A percentile compares a stretch with the other conserved stretches of the same genome.
These are phyloP conservation scores for Centroberyx gerrardi DNA, from an alignment of 2,797 vertebrate genomes.

Conservation along the genomic window DNA sequence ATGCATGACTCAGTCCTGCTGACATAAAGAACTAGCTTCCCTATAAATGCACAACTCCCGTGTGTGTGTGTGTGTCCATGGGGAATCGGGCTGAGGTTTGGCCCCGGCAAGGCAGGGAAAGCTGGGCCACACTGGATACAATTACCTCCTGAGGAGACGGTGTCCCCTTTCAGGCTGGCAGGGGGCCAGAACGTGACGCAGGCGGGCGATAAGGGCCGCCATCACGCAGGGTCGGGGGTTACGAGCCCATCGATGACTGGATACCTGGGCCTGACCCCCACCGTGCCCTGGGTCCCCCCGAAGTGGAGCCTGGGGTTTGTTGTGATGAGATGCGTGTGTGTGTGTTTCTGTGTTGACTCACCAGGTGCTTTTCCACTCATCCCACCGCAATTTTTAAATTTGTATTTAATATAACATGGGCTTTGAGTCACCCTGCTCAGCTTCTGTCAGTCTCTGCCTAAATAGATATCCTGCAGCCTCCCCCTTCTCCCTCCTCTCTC, in stretches of 20 bases:
- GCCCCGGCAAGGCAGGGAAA: conserved; percentile 21
- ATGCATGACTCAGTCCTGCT: not conserved
- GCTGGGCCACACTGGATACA: conserved; percentile 59
- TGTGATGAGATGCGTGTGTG: conserved; percentile 4
- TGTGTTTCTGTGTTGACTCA: not conserved
- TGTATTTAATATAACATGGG: conserved; percentile 19
- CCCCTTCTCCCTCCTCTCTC: conserved; percentile 4
- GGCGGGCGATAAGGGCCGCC: conserved; percentile 16
- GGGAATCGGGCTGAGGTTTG: conserved; percentile 21
- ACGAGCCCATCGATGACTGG: conserved; percentile 36
- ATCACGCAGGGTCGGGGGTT: conserved; percentile 19
- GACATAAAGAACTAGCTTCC: not conserved
- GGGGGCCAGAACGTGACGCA: conserved; percentile 46
- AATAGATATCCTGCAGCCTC: conserved; percentile 25
- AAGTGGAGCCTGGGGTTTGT: conserved; percentile 13
- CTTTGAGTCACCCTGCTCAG: conserved; percentile 11
- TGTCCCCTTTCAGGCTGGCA: conserved; percentile 68
- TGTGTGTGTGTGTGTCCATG: not conserved
- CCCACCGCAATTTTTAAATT: not conserved
- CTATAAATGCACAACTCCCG: too few relatives aligned
- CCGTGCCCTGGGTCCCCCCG: not conserved
- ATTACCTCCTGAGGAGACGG: conserved; percentile 66
- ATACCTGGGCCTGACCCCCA: conserved; percentile 35
- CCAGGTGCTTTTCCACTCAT: conserved; percentile 3
- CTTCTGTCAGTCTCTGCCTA: conserved; percentile 17